A percentile compares a stretch with the other conserved stretches of the same genome.
These are phyloP conservation scores for Rhincodon typus DNA, from an alignment of 2,797 vertebrate genomes.

Conservation along the genomic window DNA sequence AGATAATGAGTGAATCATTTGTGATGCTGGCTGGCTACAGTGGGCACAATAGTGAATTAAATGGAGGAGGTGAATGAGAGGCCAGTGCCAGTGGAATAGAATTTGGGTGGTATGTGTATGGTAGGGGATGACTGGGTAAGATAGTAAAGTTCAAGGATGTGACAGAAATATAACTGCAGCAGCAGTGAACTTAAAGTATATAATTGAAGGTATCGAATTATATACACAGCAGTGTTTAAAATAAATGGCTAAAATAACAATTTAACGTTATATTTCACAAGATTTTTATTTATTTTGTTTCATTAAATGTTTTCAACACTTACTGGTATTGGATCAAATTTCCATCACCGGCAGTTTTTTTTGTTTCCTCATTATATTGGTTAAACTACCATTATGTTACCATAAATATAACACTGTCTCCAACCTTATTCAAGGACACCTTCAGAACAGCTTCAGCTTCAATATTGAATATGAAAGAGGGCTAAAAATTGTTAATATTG, in stretches of 20 bases:
- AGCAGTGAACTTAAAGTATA: background rate
- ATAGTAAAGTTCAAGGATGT: background rate
- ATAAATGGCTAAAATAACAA: background rate
- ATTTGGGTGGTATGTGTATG: background rate
- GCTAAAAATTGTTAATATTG: background rate
- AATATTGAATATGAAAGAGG: background rate
- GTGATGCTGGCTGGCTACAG: background rate
- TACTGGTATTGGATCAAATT: background rate
- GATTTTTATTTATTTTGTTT: background rate
- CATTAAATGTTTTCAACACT: background rate
- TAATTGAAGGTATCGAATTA: background rate
- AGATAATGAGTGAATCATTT: background rate
- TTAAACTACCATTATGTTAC: conserved; percentile 1
- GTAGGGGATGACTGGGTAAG: background rate
- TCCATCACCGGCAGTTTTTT: background rate
- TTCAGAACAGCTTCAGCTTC: background rate
- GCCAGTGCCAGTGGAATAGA: background rate
- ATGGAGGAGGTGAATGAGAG: background rate
- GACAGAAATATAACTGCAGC: background rate
- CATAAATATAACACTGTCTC: background rate
- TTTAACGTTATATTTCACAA: too few species aligned
- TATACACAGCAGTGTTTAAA: background rate
- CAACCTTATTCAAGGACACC: background rate
- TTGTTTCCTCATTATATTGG: background rate
- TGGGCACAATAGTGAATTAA: background rate